Base-by-base conservation (phyloP, 2,888 invertebrate species). In the Drosophila hamatofila region DNA sequence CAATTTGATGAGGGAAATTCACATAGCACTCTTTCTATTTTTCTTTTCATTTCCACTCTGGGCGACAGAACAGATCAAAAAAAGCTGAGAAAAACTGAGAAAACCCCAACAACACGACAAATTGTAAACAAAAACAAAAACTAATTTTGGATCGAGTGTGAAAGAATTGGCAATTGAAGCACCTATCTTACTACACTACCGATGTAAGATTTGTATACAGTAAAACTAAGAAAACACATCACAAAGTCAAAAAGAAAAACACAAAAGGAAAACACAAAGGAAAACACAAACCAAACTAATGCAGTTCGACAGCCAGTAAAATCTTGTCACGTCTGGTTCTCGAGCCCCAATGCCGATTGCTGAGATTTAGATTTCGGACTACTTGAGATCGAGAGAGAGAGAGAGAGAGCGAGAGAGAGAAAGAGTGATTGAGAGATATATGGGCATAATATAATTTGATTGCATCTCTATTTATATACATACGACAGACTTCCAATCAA, bases 371-470 rank as follows among this genome's bases (percentile, higher is more conserved):
- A 60, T 52, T 65, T 66, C 33, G 33, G 25, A 48, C 35, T 83
- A 83, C 90, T 83, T 80, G 81, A 83, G 87, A 73, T 74, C 23
- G 46, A 51, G 21, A 11, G 16, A 0, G 21, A 37, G 33, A 23
- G 35, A 23, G 35, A 4, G 37, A 12, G 37, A 21, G 56, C 21
- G n/a, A n/a, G 54, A 39, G 25, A 8, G 52, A 12, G 37, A 11
- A 54, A 14, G 12, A 7, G 57, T 18, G 37, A 41, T 49, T 21
- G 8, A 64, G n/a, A 78, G 60, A 80, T 83, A 78, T 83, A 83
- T 81, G 69, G 61, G 62, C 67, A 78, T 84, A 71, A 87, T 89
- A 89, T 84, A 84, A 84, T 89, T 83, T 83, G 75, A 83, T 83
- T 83, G 82, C 88, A 77, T 61, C 63, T 57, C 58, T 78, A 87